These are phyloP conservation scores for Caradrina kadenii DNA, from an alignment of 2,888 invertebrate species.

Conservation along the genomic window DNA sequence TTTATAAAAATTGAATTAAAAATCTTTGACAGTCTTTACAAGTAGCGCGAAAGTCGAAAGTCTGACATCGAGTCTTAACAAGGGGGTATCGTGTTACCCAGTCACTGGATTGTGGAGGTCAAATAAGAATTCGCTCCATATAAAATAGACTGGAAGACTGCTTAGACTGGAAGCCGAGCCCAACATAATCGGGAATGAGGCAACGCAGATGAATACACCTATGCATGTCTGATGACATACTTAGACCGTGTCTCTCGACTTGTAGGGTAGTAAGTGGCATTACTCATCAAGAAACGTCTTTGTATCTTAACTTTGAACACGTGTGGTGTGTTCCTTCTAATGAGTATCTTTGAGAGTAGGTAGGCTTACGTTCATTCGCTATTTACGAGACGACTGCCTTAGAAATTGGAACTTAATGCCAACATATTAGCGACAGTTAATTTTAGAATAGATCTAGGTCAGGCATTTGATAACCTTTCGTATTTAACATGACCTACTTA, in stretches of 20 bases:
- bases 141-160: no score
- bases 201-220: no score
- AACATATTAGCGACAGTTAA: background rate
- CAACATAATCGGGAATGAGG: no score
- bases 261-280: conserved; percentile 2
- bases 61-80: no score
- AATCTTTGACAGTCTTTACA: no score
- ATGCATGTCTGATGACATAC: no score
- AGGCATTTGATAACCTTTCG: background rate
- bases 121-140: no score
- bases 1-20: no score
- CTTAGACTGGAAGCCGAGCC: no score
- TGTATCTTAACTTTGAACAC: conserved; percentile 3
- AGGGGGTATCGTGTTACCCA: no score
- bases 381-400: background rate
- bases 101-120: no score
- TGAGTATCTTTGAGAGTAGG: conserved; percentile 13
- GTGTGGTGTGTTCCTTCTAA: conserved; percentile 3
- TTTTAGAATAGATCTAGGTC: background rate
- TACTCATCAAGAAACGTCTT: conserved; percentile 1
- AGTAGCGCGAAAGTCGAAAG: no score
- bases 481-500: background rate
- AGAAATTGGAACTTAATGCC: background rate
- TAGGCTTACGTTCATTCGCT: conserved; percentile 5
- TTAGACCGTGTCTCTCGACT: background rate